Conservation (phyloP, 2,113 vertebrate species). For the Mus musculus region DNA sequence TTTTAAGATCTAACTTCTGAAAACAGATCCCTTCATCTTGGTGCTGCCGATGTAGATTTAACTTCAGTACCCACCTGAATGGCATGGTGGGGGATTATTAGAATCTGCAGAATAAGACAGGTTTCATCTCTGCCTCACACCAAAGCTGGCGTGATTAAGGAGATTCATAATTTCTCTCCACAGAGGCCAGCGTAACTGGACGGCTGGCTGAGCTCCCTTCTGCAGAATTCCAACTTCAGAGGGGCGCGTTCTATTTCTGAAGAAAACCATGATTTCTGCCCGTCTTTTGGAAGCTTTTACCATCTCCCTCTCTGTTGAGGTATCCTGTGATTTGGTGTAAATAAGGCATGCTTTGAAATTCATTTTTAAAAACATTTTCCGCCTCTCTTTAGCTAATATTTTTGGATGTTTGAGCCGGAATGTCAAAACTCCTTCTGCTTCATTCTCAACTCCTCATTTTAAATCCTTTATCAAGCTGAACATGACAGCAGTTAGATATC, state of each 20-base stretch:
- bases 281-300: background rate
- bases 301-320: background rate
- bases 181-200: background rate
- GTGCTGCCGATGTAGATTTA: background rate
- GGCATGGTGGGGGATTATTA: background rate
- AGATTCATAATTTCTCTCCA: background rate
- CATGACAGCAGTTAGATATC: slow-evolving; percentile 73
- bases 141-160: background rate
- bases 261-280: background rate
- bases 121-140: background rate
- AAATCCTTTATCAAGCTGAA: slow-evolving; percentile 54
- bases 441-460: slow-evolving; percentile 48
- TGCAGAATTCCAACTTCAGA: background rate
- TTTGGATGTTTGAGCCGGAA: slow-evolving; percentile 38
- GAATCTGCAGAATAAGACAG: background rate
- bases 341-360: background rate
- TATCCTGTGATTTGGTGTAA: slow-evolving; percentile 47
- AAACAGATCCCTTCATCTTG: background rate
- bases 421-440: slow-evolving; percentile 43
- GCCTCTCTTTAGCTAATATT: slow-evolving; percentile 52
- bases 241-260: background rate
- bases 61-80: background rate
- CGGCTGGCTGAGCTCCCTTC: background rate
- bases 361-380: background rate
- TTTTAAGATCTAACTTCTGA: background rate